phyloP scores from a whole-genome alignment of 1,140 invertebrate species.

The Piezodorus guildinii region DNA sequence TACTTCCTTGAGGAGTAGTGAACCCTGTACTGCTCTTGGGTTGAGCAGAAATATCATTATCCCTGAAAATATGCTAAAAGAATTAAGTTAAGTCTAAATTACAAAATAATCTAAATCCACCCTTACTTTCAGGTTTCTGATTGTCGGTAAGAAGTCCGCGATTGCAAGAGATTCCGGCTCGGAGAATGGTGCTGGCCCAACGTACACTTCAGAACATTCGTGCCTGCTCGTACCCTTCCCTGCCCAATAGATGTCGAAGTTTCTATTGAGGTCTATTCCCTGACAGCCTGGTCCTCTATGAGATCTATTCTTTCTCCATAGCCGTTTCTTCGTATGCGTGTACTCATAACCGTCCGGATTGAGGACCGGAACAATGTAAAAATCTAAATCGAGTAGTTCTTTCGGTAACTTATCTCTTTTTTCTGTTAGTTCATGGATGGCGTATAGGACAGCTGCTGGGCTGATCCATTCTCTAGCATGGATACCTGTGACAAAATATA shows the following conservation, averaged over 20 bases:
- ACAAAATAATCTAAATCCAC: too few species aligned
- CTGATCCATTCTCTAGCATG: constrained; percentile 72
- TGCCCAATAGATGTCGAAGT: constrained; percentile 56
- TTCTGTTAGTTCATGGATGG: constrained; percentile 61
- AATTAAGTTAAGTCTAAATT: too few species aligned
- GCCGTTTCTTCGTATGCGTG: constrained; percentile 55
- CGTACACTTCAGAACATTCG: constrained; percentile 66
- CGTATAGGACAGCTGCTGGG: constrained; percentile 51
- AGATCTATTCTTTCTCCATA: constrained; percentile 72
- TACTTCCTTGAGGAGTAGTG: too few species aligned
- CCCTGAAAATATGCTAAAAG: too few species aligned
- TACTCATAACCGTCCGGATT: constrained; percentile 52
- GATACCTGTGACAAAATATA: constrained; percentile 45
- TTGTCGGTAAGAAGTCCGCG: constrained; percentile 24
- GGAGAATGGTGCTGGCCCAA: constrained; percentile 64
- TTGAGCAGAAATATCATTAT: too few species aligned
- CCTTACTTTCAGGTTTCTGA: background rate
- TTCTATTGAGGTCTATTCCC: constrained; percentile 57
- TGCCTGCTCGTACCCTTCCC: constrained; percentile 55
- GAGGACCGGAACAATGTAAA: constrained; percentile 43
- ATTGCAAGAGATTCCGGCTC: constrained; percentile 65
- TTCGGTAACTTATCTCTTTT: constrained; percentile 54
- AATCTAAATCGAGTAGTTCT: constrained; percentile 50
- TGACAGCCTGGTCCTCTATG: constrained; percentile 26
- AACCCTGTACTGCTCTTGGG: too few species aligned